Evolutionary conservation across 2,797 vertebrate species (phyloP).

Genomic region (Gobionotothen gibberifrons): DNA sequence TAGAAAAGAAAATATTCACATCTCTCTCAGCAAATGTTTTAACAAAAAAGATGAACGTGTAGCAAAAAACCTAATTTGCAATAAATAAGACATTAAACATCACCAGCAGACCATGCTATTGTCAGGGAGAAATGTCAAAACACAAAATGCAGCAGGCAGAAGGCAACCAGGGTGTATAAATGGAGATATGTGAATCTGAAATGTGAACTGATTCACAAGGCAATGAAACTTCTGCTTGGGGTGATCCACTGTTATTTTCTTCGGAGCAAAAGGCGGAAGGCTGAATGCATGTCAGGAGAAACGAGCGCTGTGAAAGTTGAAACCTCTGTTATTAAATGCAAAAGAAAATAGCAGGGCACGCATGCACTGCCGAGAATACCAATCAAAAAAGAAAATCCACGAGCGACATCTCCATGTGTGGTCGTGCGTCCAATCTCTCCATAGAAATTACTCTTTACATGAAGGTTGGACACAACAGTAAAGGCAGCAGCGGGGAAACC

Average conservation of each 20-base stretch:
- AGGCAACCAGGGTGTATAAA: not conserved
- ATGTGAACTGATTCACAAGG: slow-evolving; percentile 1
- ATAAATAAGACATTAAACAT: not conserved
- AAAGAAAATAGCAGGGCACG: slow-evolving; percentile 35
- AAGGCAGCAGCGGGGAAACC: slow-evolving; percentile 14
- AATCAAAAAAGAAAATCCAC: not conserved
- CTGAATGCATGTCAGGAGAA: slow-evolving; percentile 28
- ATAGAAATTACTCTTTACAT: slow-evolving; percentile 45
- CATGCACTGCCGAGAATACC: slow-evolving; percentile 18
- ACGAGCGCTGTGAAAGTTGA: slow-evolving; percentile 13
- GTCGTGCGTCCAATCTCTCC: slow-evolving; percentile 26
- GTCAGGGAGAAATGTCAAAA: not conserved
- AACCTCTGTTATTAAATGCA: slow-evolving; percentile 31
- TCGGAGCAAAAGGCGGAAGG: not conserved
- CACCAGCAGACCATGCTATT: not conserved
- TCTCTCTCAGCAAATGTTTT: not conserved
- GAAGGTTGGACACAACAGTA: slow-evolving; percentile 1
- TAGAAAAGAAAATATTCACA: not conserved
- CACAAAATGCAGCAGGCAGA: slow-evolving; percentile 7
- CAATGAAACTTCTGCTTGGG: slow-evolving; percentile 1
- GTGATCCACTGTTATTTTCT: slow-evolving; percentile 27
- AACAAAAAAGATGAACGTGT: not conserved
- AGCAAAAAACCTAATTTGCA: not conserved
- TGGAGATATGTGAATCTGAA: slow-evolving; percentile 22
- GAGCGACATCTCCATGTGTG: slow-evolving; percentile 22